Conservation (phyloP, 1,140 invertebrate species). For the Hycleus phaleratus region DNA sequence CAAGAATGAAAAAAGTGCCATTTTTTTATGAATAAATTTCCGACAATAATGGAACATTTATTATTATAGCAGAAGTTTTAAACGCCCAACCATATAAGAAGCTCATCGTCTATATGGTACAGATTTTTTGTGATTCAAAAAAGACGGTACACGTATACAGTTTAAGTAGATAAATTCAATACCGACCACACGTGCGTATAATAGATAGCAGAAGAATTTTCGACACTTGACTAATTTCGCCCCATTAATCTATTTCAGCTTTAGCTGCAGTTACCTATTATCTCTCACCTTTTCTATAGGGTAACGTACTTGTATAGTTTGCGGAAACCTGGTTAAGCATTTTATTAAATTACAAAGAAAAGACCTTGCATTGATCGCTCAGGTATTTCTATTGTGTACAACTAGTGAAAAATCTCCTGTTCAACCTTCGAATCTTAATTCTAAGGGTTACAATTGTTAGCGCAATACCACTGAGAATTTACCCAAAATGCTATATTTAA, state of each 20-base stretch:
- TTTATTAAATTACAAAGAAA: conserved; percentile 14
- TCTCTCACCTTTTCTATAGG: conserved; percentile 14
- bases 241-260: conserved; percentile 36
- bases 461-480: neutral
- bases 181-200: conserved; percentile 27
- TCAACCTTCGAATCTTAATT: conserved; percentile 5
- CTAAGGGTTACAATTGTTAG: neutral
- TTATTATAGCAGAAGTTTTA: neutral
- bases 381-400: conserved; percentile 9
- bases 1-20: neutral
- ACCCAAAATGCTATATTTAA: neutral
- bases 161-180: too few relatives aligned
- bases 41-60: neutral
- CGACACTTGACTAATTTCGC: conserved; percentile 34
- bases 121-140: too few relatives aligned
- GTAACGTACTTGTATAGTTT: conserved; percentile 15
- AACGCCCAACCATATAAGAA: too few relatives aligned
- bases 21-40: conserved; percentile 1
- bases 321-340: conserved; percentile 15
- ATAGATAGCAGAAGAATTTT: conserved; percentile 31
- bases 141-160: too few relatives aligned
- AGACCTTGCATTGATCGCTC: conserved; percentile 5
- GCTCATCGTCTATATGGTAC: too few relatives aligned
- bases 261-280: conserved; percentile 24
- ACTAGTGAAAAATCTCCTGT: neutral